Conservation (phyloP, 2,113 vertebrate species). For the Triplophysa siluroides region DNA sequence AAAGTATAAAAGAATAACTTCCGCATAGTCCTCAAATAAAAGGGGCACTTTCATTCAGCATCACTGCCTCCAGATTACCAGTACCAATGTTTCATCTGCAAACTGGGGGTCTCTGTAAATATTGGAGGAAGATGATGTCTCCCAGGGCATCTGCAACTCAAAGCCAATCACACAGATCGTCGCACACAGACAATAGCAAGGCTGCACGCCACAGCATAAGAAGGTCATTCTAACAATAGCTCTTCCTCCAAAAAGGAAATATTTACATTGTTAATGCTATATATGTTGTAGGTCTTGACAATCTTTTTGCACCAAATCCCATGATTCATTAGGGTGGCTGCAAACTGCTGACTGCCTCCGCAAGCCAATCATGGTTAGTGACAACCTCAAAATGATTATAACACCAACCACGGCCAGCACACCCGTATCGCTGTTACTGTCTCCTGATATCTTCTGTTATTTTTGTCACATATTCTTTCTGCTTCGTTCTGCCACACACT, state of each 20-base stretch:
- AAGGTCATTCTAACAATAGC: slow-evolving; percentile 73
- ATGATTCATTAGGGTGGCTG: too few relatives aligned
- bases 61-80: not conserved
- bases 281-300: too few relatives aligned
- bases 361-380: too few relatives aligned
- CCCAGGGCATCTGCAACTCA: slow-evolving; percentile 17
- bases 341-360: too few relatives aligned
- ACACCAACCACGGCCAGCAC: too few relatives aligned
- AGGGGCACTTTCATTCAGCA: not conserved
- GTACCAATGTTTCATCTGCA: slow-evolving; percentile 9
- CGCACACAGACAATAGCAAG: slow-evolving; percentile 28
- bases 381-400: too few relatives aligned
- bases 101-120: slow-evolving; percentile 27
- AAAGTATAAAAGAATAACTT: too few relatives aligned
- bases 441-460: not conserved
- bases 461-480: not conserved
- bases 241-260: slow-evolving; percentile 46
- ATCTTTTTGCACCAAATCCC: too few relatives aligned
- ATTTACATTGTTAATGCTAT: not conserved
- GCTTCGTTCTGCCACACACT: too few relatives aligned
- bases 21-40: not conserved
- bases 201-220: slow-evolving; percentile 61
- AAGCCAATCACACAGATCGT: slow-evolving; percentile 10
- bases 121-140: slow-evolving; percentile 8
- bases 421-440: too few relatives aligned